phyloP scores from a whole-genome alignment of 2,797 vertebrate species.

The Enteromius anoplus region DNA sequence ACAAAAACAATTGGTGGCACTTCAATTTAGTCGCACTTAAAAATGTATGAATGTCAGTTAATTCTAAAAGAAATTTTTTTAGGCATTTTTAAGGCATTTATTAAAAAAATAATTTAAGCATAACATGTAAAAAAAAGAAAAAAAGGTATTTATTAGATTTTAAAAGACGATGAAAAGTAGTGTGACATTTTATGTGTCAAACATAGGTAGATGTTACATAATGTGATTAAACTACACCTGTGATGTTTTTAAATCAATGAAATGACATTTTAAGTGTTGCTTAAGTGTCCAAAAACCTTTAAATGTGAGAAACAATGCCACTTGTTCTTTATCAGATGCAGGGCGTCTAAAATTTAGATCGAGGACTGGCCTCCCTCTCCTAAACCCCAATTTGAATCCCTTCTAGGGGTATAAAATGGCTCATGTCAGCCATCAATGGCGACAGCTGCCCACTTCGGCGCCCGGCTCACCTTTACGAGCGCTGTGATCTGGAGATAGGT shows the following conservation, averaged over 20 bases:
- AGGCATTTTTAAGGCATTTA: background rate
- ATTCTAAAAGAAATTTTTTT: background rate
- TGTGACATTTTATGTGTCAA: background rate
- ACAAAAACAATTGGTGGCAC: background rate
- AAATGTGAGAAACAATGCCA: background rate
- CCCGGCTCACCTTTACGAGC: slow-evolving; percentile 52
- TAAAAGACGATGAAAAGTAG: background rate
- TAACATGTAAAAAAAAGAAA: background rate
- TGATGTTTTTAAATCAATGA: background rate
- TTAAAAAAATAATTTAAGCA: background rate
- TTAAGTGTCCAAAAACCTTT: background rate
- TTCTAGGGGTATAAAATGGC: background rate
- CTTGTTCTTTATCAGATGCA: slow-evolving; percentile 14
- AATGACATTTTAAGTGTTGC: background rate
- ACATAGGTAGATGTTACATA: background rate
- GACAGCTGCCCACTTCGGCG: slow-evolving; percentile 13
- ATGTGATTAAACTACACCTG: background rate
- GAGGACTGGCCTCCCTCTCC: background rate
- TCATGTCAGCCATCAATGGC: slow-evolving; percentile 11
- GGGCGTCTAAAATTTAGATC: background rate
- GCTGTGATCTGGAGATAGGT: slow-evolving; percentile 51
- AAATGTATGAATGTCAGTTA: background rate
- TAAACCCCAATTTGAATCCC: background rate
- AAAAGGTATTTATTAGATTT: background rate
- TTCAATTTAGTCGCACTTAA: background rate